These are phyloP conservation scores for Crotalus viridis DNA, from an alignment of 2,113 vertebrate species.

Conservation along the genomic window DNA sequence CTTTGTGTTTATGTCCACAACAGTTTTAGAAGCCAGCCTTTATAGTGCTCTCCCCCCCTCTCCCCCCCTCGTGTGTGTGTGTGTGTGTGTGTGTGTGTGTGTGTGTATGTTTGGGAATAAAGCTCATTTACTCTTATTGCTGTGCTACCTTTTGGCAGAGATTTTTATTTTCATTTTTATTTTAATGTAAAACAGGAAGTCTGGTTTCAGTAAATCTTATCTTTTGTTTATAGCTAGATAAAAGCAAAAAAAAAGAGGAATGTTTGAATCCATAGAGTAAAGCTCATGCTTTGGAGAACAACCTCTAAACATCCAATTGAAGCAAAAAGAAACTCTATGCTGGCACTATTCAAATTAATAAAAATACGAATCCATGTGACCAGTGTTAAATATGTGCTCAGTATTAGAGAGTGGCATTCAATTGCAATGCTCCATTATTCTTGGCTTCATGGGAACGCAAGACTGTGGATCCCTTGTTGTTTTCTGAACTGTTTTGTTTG, in stretches of 20 bases:
- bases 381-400: not conserved
- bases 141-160: not conserved
- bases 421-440: not conserved
- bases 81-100: too few relatives aligned
- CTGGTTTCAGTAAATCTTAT: conserved; percentile 25
- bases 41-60: not conserved
- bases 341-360: rapidly evolving
- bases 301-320: conserved; percentile 37
- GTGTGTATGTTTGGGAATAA: not conserved
- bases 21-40: not conserved
- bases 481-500: too few relatives aligned
- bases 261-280: conserved; percentile 2
- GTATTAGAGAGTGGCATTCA: not conserved
- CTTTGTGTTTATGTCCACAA: not conserved
- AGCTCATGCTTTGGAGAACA: conserved; percentile 34
- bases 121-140: not conserved
- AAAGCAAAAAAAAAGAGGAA: not conserved
- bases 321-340: rapidly evolving
- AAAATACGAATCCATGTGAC: not conserved
- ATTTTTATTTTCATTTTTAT: not conserved
- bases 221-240: conserved; percentile 35
- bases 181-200: conserved; percentile 8
- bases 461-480: too few relatives aligned
- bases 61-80: too few relatives aligned
- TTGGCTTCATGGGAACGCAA: not conserved